phyloP scores from a whole-genome alignment of 2,113 vertebrate genomes.

The Oostethus manadensis region DNA sequence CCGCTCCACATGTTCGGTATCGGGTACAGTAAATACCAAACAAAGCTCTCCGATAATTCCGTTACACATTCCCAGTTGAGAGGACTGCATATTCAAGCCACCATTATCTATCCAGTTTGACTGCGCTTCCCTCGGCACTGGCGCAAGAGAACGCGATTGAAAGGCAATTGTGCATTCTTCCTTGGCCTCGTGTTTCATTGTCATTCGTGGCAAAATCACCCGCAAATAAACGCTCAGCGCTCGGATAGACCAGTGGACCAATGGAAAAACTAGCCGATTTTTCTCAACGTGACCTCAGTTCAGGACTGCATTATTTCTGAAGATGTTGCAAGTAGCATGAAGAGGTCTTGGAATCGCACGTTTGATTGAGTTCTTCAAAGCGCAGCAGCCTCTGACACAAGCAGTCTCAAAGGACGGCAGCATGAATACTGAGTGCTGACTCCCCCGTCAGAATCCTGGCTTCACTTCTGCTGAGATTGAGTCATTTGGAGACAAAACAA shows the following conservation, averaged over 20 bases:
- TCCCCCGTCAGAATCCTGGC: neutral
- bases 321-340: neutral
- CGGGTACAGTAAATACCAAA: constrained; percentile 60
- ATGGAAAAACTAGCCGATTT: no score
- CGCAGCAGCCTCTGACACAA: neutral
- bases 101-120: constrained; percentile 61
- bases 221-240: neutral
- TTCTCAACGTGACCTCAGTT: neutral
- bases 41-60: constrained; percentile 69
- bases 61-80: constrained; percentile 64
- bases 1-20: constrained; percentile 48
- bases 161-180: constrained; percentile 16
- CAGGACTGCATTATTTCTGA: neutral
- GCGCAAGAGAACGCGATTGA: no score
- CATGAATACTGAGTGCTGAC: neutral
- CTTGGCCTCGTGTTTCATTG: constrained; percentile 10
- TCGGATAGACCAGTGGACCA: no score
- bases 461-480: neutral
- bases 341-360: neutral
- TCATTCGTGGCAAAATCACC: neutral
- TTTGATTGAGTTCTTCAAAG: constrained; percentile 1
- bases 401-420: neutral
- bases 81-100: constrained; percentile 64
- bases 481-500: neutral
- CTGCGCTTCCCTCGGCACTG: constrained; percentile 21